Evolutionary conservation across 2,888 invertebrate genomes (phyloP).

Genomic region (Caenorhabditis sp.): DNA sequence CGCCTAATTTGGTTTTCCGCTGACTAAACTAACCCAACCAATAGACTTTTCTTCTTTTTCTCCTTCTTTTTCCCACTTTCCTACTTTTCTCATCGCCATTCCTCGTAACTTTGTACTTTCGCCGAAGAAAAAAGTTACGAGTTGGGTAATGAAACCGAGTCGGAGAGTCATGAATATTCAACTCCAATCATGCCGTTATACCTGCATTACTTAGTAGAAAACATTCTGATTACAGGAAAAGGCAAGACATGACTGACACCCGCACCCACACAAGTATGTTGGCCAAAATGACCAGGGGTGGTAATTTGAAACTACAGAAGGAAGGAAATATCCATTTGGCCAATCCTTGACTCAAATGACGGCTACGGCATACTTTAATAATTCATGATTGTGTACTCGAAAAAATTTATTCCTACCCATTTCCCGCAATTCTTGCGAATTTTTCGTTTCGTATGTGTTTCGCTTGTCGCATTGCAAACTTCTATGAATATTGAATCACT

Average conservation of each 20-base stretch:
- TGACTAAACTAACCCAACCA: not conserved
- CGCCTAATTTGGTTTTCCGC: conserved; percentile 42
- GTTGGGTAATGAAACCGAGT: not conserved
- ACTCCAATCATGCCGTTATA: not conserved
- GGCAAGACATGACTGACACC: not conserved
- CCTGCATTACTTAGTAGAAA: not conserved
- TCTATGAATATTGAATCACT: conserved; percentile 30
- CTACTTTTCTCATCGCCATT: not conserved
- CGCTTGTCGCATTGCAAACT: conserved; percentile 22
- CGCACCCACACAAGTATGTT: not conserved
- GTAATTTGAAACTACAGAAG: conserved; percentile 6
- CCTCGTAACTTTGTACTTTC: conserved; percentile 10
- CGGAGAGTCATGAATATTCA: conserved; percentile 18
- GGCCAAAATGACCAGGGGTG: not conserved
- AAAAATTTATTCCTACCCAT: conserved; percentile 10
- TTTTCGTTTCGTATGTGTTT: conserved; percentile 3
- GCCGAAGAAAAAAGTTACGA: conserved; percentile 5
- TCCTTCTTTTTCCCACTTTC: conserved; percentile 1
- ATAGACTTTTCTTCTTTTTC: conserved; percentile 9
- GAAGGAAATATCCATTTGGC: conserved; percentile 13
- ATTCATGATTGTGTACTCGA: conserved; percentile 55
- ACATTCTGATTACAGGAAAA: not conserved
- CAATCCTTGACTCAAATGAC: conserved; percentile 40
- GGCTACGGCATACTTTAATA: conserved; percentile 20
- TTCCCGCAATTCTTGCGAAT: not conserved